Evolutionary conservation across 2,113 vertebrate species (phyloP).

Genomic region (Pica pica): DNA sequence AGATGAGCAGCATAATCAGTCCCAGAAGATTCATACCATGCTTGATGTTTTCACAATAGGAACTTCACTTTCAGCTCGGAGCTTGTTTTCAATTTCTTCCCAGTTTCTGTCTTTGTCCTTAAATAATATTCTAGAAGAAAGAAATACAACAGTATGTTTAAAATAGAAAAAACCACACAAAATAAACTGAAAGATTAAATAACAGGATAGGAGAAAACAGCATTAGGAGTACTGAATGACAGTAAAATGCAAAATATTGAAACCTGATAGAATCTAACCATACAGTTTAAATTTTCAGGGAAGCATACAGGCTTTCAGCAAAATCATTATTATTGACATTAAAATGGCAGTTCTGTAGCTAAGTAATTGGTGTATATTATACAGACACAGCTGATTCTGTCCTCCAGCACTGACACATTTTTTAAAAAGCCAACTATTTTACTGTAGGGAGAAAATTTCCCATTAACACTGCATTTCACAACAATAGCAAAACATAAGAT

Average conservation of each 20-base stretch:
- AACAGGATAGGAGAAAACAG: not conserved
- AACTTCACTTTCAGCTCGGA: constrained; percentile 88
- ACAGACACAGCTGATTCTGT: not conserved
- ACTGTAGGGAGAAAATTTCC: not conserved
- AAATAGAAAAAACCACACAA: not conserved
- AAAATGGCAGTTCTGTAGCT: not conserved
- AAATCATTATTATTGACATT: not conserved
- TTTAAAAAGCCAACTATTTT: not conserved
- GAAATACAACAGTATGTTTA: constrained; percentile 5
- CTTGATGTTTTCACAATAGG: constrained; percentile 95
- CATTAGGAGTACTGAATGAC: not conserved
- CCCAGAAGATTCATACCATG: constrained; percentile 78
- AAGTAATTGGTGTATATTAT: not conserved
- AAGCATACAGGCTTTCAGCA: not conserved
- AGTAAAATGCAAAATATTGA: not conserved
- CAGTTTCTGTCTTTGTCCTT: constrained; percentile 97
- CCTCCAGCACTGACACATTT: not conserved
- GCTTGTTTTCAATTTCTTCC: constrained; percentile 95
- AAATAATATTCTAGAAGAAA: constrained; percentile 87
- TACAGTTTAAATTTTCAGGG: not conserved
- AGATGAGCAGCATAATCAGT: not conserved
- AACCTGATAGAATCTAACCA: not conserved
- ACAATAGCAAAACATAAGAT: not conserved
- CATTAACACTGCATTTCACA: not conserved
- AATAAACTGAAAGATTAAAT: not conserved